Evolutionary conservation across 2,113 vertebrate genomes (phyloP).

Genomic region (Thermophis baileyi): DNA sequence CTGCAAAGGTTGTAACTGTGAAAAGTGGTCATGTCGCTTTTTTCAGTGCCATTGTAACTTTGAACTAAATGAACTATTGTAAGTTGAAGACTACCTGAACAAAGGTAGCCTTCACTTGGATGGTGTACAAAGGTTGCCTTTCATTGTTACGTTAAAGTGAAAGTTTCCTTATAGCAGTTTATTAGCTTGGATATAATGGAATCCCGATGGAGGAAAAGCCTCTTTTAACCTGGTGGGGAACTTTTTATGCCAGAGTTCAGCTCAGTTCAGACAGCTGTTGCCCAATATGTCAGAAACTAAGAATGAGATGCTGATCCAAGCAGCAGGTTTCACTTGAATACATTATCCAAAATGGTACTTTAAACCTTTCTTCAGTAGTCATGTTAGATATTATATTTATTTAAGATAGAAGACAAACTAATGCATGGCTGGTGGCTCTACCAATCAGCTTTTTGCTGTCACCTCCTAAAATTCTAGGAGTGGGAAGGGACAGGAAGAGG

Average conservation of each 20-base stretch:
- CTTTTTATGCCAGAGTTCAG: neutral
- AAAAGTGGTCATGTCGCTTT: no score
- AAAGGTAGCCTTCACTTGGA: constrained; percentile 36
- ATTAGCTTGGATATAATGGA: constrained; percentile 32
- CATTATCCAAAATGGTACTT: neutral
- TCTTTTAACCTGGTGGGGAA: neutral
- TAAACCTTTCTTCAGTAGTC: neutral
- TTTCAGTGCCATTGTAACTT: no score
- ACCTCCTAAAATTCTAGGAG: neutral
- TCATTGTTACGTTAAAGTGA: constrained; percentile 30
- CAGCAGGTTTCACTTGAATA: neutral
- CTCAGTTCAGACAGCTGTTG: neutral
- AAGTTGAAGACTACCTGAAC: neutral
- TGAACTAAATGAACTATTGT: no score
- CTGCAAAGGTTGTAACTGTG: no score
- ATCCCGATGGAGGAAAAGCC: neutral
- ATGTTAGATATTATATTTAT: neutral
- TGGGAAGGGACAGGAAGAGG: neutral
- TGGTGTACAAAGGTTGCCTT: neutral
- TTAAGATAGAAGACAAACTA: neutral
- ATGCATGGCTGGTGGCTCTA: neutral
- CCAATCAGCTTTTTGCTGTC: neutral
- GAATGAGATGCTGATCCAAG: neutral
- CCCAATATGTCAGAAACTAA: neutral
- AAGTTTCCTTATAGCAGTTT: neutral